Evolutionary conservation across 1,140 invertebrate genomes (phyloP).

Genomic region (Drosophila azteca): DNA sequence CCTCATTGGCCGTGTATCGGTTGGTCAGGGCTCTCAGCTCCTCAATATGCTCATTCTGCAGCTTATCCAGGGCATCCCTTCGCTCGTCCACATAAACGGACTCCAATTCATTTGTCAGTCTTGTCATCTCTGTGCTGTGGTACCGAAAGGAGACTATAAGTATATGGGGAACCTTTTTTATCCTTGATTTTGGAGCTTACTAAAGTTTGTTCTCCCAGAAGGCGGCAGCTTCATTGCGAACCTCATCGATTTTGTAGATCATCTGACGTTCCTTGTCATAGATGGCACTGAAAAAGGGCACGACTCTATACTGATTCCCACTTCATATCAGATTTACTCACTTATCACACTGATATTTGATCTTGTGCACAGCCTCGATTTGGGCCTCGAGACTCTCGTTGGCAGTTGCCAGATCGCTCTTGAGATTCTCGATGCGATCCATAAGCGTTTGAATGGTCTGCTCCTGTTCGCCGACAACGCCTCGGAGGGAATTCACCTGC

Average conservation of each 20-base stretch:
- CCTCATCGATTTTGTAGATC: slow-evolving; percentile 85
- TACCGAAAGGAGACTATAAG: no score
- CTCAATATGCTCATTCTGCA: slow-evolving; percentile 84
- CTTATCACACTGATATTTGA: slow-evolving; percentile 83
- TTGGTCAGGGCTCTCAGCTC: slow-evolving; percentile 85
- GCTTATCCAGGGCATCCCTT: slow-evolving; percentile 85
- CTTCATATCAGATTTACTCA: slow-evolving; percentile 26
- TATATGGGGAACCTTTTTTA: not conserved
- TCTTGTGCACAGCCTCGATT: slow-evolving; percentile 84
- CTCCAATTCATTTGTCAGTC: slow-evolving; percentile 87
- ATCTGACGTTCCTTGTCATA: slow-evolving; percentile 85
- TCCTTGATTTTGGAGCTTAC: slow-evolving; percentile 45
- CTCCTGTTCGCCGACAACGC: slow-evolving; percentile 86
- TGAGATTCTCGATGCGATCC: slow-evolving; percentile 85
- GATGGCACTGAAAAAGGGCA: slow-evolving; percentile 78
- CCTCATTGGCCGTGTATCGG: slow-evolving; percentile 85
- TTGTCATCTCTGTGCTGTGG: slow-evolving; percentile 84
- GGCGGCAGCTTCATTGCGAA: slow-evolving; percentile 85
- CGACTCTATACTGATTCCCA: not conserved
- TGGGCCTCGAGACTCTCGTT: slow-evolving; percentile 86
- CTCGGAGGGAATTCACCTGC: slow-evolving; percentile 86
- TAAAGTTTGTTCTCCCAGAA: slow-evolving; percentile 85
- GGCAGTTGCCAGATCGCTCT: slow-evolving; percentile 83
- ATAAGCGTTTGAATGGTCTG: slow-evolving; percentile 85
- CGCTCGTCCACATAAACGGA: slow-evolving; percentile 86